phyloP scores from a whole-genome alignment of 2,888 invertebrate species.

The Xestia sexstrigata region DNA sequence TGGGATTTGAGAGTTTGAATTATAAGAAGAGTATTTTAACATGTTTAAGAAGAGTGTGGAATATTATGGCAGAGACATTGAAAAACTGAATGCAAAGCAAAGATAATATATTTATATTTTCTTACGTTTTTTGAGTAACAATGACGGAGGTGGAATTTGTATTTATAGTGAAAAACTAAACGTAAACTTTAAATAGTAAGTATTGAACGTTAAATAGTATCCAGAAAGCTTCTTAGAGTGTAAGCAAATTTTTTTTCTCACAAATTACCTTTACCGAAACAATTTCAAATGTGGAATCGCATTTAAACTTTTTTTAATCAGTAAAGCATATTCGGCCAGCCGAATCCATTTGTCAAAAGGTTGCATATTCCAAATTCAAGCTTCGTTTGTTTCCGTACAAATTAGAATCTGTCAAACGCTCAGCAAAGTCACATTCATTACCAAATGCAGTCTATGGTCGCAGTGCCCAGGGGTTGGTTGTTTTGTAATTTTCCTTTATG shows the following conservation, averaged over 20 bases:
- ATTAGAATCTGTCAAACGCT: slow-evolving; percentile 75
- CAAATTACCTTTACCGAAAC: neutral
- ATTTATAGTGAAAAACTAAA: neutral
- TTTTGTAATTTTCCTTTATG: slow-evolving; percentile 73
- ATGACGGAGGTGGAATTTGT: neutral
- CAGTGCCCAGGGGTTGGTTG: slow-evolving; percentile 65
- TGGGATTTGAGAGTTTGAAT: too few species aligned
- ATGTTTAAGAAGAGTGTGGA: neutral
- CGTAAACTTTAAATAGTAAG: neutral
- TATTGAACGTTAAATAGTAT: neutral
- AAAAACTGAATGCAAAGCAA: neutral
- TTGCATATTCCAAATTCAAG: slow-evolving; percentile 63
- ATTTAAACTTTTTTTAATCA: slow-evolving; percentile 38
- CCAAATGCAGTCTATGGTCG: slow-evolving; percentile 73
- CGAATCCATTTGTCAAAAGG: slow-evolving; percentile 44
- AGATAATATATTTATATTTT: neutral
- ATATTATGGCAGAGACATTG: neutral
- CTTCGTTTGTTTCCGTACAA: slow-evolving; percentile 68
- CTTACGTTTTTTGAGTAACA: neutral
- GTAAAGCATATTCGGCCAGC: slow-evolving; percentile 19
- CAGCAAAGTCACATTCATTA: slow-evolving; percentile 75
- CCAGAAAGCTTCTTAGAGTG: neutral
- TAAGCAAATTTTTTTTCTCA: neutral
- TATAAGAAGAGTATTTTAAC: too few species aligned
- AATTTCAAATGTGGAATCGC: slow-evolving; percentile 37